Base-by-base conservation (phyloP, 1,140 invertebrate species). In the Trichonephila clavata region DNA sequence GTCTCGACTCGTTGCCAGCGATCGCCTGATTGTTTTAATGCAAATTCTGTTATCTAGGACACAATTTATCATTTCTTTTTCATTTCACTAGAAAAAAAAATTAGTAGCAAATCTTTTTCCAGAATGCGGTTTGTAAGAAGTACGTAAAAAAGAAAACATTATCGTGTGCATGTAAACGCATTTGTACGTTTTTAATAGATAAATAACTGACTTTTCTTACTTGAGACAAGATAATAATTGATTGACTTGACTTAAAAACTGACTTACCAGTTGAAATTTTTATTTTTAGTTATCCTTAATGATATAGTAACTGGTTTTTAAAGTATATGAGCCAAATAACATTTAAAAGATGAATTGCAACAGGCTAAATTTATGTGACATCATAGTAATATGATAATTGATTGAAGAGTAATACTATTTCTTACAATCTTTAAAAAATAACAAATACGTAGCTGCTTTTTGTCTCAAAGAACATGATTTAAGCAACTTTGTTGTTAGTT, bases 1-100 rank as follows among this genome's bases (percentile, higher is more conserved):
- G 43, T 77, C 18, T 27, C 27, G 27, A 77, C 32, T 77, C 71
- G 32, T 18, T 77, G 71, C 71, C 32, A 4, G 4, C 27, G 0
- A 18, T 77, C 71, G 71, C 18, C 10, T 14, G 14, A 6, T 77
- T 77, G 27, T 60, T 84, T 59, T 32, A 24, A 84, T 84, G 83
- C 83, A 32, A 60, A 59, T 84, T 84, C 57, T 50, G n/a, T 59
- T 27, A 84, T 84, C 57, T 84, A 6, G 10, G 83, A n/a, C 57
- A 18, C n/a, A 83, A 83, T 50, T 84, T 84, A 14, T 59, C 21
- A 27, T 59, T 84, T 77, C 32, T 39, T 71, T 77, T 77, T 39
- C 27, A 77, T 77, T 39, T 39, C 4, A 0, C 2, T 10, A 50
- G 27, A 5, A 16, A 20, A 77, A 32, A 18, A 4, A n/a, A 65